Evolutionary conservation across 1,140 invertebrate genomes (phyloP).

Genomic region (Ips typographus): DNA sequence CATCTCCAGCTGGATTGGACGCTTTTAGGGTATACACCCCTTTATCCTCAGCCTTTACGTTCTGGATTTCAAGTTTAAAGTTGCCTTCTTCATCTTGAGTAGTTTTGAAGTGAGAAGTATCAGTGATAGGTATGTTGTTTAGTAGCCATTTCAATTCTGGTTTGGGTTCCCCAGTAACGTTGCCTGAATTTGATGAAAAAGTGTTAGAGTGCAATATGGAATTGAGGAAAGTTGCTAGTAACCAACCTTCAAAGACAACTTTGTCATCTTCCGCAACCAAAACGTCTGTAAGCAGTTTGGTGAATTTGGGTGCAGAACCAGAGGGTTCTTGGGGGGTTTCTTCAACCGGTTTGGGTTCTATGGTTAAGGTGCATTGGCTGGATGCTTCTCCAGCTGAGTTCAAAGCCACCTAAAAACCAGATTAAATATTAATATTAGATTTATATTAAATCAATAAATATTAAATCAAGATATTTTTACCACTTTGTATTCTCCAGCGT

Average conservation of each 20-base stretch:
- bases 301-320: slow-evolving; percentile 65
- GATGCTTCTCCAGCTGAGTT: slow-evolving; percentile 79
- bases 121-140: slow-evolving; percentile 65
- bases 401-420: slow-evolving; percentile 58
- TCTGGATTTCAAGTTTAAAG: slow-evolving; percentile 60
- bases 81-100: slow-evolving; percentile 57
- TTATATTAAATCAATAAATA: neutral
- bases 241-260: slow-evolving; percentile 67
- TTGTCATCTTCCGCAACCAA: slow-evolving; percentile 67
- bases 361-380: slow-evolving; percentile 68
- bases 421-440: neutral
- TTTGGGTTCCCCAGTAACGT: slow-evolving; percentile 69
- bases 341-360: slow-evolving; percentile 45
- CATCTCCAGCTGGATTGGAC: slow-evolving; percentile 70
- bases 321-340: slow-evolving; percentile 47
- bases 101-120: slow-evolving; percentile 57
- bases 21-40: slow-evolving; percentile 79
- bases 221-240: neutral
- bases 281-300: slow-evolving; percentile 68
- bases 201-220: neutral
- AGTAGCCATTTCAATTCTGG: slow-evolving; percentile 73
- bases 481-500: slow-evolving; percentile 77
- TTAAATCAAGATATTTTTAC: slow-evolving; percentile 42
- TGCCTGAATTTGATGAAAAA: slow-evolving; percentile 28
- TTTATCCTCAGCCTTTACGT: slow-evolving; percentile 63